phyloP scores from a whole-genome alignment of 2,888 invertebrate genomes.

The Invenusta paracnida region DNA sequence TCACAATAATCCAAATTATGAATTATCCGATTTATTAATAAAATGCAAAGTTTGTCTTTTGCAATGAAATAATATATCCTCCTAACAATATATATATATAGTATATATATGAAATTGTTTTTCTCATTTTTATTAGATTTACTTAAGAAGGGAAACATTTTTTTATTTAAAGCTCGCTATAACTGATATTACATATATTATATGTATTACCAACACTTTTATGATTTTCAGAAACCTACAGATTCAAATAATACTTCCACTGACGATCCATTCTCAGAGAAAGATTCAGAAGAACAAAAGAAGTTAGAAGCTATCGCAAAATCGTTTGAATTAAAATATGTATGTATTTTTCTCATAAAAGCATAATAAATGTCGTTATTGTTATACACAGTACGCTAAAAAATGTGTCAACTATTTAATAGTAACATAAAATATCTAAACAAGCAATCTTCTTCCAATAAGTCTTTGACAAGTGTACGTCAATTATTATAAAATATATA shows the following conservation, averaged over 20 bases:
- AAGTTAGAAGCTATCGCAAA: not conserved
- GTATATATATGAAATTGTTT: not conserved
- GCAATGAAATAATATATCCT: not conserved
- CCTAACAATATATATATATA: not conserved
- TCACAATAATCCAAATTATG: too few relatives aligned
- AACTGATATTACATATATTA: not conserved
- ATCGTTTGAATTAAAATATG: constrained; percentile 1
- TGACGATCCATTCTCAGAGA: not conserved
- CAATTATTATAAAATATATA: too few relatives aligned
- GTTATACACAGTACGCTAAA: not conserved
- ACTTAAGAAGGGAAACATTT: too few relatives aligned
- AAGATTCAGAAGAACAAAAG: not conserved
- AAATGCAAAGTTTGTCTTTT: too few relatives aligned
- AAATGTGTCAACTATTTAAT: not conserved
- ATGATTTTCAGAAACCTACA: not conserved
- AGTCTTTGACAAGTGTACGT: too few relatives aligned
- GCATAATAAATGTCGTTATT: not conserved
- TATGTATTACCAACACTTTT: not conserved
- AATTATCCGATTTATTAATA: too few relatives aligned
- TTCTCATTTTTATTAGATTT: not conserved
- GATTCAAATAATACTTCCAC: not conserved
- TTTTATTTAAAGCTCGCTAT: too few relatives aligned
- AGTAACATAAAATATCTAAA: too few relatives aligned
- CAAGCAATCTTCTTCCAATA: too few relatives aligned
- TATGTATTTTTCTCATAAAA: not conserved